Conservation (phyloP, 1,140 invertebrate species). For the Charaxes varanes region DNA sequence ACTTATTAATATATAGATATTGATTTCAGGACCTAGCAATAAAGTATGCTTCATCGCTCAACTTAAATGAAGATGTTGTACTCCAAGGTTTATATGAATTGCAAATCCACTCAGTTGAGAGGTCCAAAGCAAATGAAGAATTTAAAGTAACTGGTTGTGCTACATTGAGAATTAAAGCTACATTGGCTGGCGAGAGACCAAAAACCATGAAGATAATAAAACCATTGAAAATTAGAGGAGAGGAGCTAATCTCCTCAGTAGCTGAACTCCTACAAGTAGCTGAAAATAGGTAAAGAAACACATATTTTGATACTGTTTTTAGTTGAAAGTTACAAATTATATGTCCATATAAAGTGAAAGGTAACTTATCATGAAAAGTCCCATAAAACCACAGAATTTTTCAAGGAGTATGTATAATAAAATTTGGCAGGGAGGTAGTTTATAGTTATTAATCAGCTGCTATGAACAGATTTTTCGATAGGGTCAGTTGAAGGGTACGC, state of each 20-base stretch:
- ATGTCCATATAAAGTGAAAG: too few relatives aligned
- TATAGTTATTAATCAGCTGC: too few relatives aligned
- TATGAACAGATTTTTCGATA: too few relatives aligned
- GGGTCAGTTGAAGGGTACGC: too few relatives aligned
- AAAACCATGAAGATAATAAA: slow-evolving; percentile 67
- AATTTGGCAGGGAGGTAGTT: too few relatives aligned
- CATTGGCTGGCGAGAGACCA: slow-evolving; percentile 50
- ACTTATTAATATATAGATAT: too few relatives aligned
- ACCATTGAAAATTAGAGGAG: slow-evolving; percentile 66
- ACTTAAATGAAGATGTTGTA: slow-evolving; percentile 70
- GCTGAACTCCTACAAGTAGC: slow-evolving; percentile 64
- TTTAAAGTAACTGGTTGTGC: slow-evolving; percentile 80
- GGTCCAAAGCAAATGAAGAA: slow-evolving; percentile 73
- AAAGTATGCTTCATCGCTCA: slow-evolving; percentile 73
- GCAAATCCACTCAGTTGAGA: slow-evolving; percentile 79
- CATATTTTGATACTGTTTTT: too few relatives aligned
- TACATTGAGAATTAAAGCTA: slow-evolving; percentile 76
- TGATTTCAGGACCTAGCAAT: slow-evolving; percentile 75
- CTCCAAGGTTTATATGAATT: slow-evolving; percentile 75
- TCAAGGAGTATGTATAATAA: too few relatives aligned
- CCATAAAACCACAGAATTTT: too few relatives aligned
- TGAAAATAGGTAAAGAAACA: slow-evolving; percentile 67
- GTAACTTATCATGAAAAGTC: too few relatives aligned
- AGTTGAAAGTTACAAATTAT: too few relatives aligned
- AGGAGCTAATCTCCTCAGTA: slow-evolving; percentile 74